Conservation (phyloP, 2,888 invertebrate species). For the Drosophila pseudotakahashii region DNA sequence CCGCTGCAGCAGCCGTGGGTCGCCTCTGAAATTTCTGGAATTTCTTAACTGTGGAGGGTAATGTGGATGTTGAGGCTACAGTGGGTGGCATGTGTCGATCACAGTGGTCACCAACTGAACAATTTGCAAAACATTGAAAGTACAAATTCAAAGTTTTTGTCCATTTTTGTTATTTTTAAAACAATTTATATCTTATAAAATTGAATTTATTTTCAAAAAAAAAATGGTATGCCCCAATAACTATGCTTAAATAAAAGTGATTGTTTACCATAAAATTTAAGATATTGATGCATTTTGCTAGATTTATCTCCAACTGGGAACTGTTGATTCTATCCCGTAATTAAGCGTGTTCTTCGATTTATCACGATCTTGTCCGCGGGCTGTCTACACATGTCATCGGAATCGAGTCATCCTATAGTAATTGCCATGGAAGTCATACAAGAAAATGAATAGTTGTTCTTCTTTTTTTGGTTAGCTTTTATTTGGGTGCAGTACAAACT, state of each 20-base stretch:
- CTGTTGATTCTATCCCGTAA: background rate
- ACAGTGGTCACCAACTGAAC: background rate
- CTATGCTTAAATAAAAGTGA: too few species aligned
- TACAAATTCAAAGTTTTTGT: background rate
- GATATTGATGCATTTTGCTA: too few species aligned
- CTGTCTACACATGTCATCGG: background rate
- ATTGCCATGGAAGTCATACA: background rate
- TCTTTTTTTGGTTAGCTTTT: conserved; percentile 16
- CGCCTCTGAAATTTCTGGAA: conserved; percentile 8
- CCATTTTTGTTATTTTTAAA: background rate
- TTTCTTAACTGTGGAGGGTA: conserved; percentile 1
- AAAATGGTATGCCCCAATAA: too few species aligned
- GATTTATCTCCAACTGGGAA: background rate
- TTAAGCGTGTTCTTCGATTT: background rate
- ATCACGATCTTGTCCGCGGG: background rate
- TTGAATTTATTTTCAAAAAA: too few species aligned
- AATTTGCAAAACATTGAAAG: too few species aligned
- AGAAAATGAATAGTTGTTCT: too few species aligned
- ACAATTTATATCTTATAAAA: background rate
- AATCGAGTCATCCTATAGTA: background rate
- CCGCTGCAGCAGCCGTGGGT: conserved; percentile 17
- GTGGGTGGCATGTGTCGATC: conserved; percentile 1
- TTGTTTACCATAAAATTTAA: too few species aligned
- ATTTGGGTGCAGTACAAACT: conserved; percentile 39
- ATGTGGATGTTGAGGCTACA: conserved; percentile 3